Evolutionary conservation across 2,888 invertebrate species (phyloP), one percentile per base, ranked within the genome.

Genomic region (Leptinotarsa juncta): DNA sequence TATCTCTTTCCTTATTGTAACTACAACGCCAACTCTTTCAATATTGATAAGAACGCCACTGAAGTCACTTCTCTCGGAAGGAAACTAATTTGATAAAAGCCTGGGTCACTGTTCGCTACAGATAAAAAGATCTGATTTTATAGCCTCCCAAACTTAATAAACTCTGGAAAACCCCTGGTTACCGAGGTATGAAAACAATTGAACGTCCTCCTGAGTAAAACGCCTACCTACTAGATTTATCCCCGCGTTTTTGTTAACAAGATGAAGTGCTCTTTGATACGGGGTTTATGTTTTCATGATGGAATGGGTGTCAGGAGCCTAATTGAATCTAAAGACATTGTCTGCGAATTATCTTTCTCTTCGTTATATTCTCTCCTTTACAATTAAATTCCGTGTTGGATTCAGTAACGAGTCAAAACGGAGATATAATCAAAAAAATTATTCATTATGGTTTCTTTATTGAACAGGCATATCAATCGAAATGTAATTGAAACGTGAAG

Each of bases 81-180:
- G 69, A 65, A 62, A 74, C 74, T 77, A 77, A 77, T 77, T 72
- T 71, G 70, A 77, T 77, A 71, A 70, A 65, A 65, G 70, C 55
- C 20, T 60, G 48, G 74, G 72, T 74, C 74, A 74, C 65, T 73
- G 70, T 70, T 72, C 74, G 70, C 66, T 71, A 65, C 74, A 51
- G 72, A 74, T 72, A 74, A 68, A 72, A 77, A 70, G 70, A 74
- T 67, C 74, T 70, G 65, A 74, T 74, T 72, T 77, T 74, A 77
- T 72, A 72, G 70, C 70, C 72, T 51, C 70, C 50, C 68, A 72
- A 74, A 74, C 65, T 74, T 70, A 74, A 77, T 77, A 74, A 74
- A 70, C 67, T 67, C 70, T 20, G 68, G 69, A 65, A 73, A 73
- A 53, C 62, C 26, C n/a, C 26, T 53, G 53, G 69, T 65, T 65